Conservation (phyloP, 2,113 vertebrate genomes). For the Notarius quadriscutis region DNA sequence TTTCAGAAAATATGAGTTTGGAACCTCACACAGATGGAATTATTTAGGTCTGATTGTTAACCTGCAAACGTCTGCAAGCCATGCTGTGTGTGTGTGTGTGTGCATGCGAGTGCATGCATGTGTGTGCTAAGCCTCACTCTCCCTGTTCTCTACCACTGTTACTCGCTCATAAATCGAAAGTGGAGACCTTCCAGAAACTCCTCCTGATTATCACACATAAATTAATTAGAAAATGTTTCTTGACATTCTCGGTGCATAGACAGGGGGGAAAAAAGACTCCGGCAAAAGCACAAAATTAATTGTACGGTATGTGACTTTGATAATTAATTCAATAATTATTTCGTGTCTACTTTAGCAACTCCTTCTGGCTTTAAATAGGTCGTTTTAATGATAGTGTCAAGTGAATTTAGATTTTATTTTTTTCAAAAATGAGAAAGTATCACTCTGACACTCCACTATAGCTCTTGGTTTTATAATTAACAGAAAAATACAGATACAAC, state of each 20-base stretch:
- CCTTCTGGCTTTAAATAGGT: conserved; percentile 73
- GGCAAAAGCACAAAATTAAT: conserved; percentile 81
- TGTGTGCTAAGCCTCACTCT: conserved; percentile 38
- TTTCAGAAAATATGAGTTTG: background rate
- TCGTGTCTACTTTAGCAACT: conserved; percentile 76
- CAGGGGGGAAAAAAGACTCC: conserved; percentile 67
- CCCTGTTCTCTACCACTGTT: conserved; percentile 53
- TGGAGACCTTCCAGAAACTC: conserved; percentile 78
- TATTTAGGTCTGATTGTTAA: background rate
- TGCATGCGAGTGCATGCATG: background rate
- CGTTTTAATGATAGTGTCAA: conserved; percentile 70
- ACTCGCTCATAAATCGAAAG: conserved; percentile 79
- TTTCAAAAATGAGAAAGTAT: conserved; percentile 23
- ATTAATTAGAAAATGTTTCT: conserved; percentile 84
- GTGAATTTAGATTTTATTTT: conserved; percentile 41
- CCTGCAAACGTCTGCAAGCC: background rate
- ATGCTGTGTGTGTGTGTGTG: background rate
- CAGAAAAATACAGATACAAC: background rate
- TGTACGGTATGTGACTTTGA: conserved; percentile 79
- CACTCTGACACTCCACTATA: background rate
- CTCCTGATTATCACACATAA: conserved; percentile 80
- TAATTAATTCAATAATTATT: conserved; percentile 84
- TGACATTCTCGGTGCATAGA: conserved; percentile 76
- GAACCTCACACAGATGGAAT: background rate
- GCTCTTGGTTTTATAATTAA: conserved; percentile 16